A percentile compares a stretch with the other conserved stretches of the same genome.
phyloP scores from a whole-genome alignment of 2,888 invertebrate species.

The Drosophila maculinotata region DNA sequence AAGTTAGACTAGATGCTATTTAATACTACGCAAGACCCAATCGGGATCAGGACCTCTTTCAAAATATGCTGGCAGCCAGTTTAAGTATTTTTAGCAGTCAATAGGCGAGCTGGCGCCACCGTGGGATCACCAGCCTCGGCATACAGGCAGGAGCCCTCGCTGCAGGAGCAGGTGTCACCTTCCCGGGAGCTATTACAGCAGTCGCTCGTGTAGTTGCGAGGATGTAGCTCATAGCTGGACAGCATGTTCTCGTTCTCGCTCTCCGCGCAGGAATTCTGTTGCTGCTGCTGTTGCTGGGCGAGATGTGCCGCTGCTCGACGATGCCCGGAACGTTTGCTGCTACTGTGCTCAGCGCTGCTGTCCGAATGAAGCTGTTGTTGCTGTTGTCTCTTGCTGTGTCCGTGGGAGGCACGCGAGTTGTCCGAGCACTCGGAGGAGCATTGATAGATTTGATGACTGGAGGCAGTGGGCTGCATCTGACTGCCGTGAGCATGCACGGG shows the following conservation, averaged over 20 bases:
- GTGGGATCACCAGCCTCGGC: conserved; percentile 87
- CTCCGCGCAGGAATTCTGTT: conserved; percentile 60
- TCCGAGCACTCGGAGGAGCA: conserved; percentile 86
- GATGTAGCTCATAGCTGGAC: conserved; percentile 49
- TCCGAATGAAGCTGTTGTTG: conserved; percentile 80
- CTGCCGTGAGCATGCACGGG: conserved; percentile 76
- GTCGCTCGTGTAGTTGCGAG: conserved; percentile 84
- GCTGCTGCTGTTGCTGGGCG: conserved; percentile 47
- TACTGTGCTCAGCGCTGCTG: conserved; percentile 81
- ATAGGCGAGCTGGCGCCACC: conserved; percentile 42
- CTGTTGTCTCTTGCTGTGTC: conserved; percentile 67
- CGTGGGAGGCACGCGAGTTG: conserved; percentile 83
- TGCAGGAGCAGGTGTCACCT: conserved; percentile 88
- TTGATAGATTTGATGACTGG: conserved; percentile 84
- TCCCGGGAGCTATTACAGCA: conserved; percentile 86
- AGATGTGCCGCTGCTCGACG: conserved; percentile 53
- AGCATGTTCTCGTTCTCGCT: conserved; percentile 81
- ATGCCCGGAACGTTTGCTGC: conserved; percentile 59
- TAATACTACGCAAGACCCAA: conserved; percentile 53
- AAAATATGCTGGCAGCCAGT: conserved; percentile 17
- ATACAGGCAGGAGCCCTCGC: conserved; percentile 88
- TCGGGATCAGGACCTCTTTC: conserved; percentile 4
- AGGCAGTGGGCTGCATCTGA: conserved; percentile 75
- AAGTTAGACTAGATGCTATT: conserved; percentile 72
- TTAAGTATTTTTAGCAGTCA: conserved; percentile 76